phyloP scores from a whole-genome alignment of 2,797 vertebrate species.

The Pteronotus mesoamericanus region DNA sequence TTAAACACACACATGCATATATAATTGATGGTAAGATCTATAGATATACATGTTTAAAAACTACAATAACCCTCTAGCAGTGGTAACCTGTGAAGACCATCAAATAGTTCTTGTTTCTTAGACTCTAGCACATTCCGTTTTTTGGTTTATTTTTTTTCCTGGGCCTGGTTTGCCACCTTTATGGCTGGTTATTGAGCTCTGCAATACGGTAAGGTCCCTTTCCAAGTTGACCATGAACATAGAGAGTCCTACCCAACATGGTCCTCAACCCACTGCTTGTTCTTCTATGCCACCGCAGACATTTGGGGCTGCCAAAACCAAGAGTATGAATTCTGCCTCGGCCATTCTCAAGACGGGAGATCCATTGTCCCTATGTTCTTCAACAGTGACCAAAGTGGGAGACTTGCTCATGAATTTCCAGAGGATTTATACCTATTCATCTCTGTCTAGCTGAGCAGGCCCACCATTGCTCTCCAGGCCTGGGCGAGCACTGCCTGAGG shows the following conservation, averaged over 20 bases:
- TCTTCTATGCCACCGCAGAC: no score
- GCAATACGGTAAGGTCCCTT: no score
- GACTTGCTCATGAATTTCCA: background rate
- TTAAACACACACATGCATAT: background rate
- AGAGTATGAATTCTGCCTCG: background rate
- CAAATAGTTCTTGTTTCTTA: no score
- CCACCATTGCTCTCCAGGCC: background rate
- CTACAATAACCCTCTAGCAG: accelerated
- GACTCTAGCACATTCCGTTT: background rate
- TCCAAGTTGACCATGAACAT: no score
- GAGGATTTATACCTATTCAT: background rate
- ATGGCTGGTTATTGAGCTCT: background rate
- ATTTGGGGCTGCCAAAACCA: background rate
- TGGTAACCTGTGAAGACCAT: background rate
- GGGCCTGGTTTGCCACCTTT: background rate
- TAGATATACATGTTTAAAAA: background rate
- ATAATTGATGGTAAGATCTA: background rate
- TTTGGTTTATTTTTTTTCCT: background rate
- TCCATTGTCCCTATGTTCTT: background rate
- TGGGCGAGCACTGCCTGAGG: no score
- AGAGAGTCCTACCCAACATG: background rate
- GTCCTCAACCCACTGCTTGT: accelerated
- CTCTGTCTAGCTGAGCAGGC: background rate
- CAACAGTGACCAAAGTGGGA: accelerated
- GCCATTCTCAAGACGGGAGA: accelerated